phyloP scores from a whole-genome alignment of 1,140 invertebrate species.

The Argopecten irradians region DNA sequence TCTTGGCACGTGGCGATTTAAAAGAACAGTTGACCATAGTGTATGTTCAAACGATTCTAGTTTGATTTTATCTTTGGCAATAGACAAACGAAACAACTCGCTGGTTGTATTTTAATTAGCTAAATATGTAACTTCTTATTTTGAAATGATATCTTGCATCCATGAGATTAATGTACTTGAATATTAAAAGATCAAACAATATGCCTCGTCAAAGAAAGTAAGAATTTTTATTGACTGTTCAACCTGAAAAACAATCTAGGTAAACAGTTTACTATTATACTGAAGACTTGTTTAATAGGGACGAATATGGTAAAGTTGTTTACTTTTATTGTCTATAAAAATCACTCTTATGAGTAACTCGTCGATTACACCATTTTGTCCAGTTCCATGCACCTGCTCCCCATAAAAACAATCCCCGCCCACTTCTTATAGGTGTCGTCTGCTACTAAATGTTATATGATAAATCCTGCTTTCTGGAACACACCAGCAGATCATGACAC shows the following conservation, averaged over 20 bases:
- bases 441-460: neutral
- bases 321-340: neutral
- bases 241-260: neutral
- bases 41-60: neutral
- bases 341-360: neutral
- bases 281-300: neutral
- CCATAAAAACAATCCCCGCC: neutral
- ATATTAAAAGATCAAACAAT: neutral
- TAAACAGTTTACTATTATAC: neutral
- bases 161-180: neutral
- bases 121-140: neutral
- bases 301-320: neutral
- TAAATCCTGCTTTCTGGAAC: neutral
- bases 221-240: neutral
- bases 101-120: neutral
- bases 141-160: neutral
- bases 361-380: neutral
- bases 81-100: neutral
- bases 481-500: neutral
- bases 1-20: neutral
- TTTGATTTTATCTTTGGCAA: neutral
- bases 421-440: neutral
- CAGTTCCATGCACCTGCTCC: neutral
- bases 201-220: neutral
- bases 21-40: neutral